phyloP scores from a whole-genome alignment of 1,140 invertebrate species.

The Magallana ariakensis region DNA sequence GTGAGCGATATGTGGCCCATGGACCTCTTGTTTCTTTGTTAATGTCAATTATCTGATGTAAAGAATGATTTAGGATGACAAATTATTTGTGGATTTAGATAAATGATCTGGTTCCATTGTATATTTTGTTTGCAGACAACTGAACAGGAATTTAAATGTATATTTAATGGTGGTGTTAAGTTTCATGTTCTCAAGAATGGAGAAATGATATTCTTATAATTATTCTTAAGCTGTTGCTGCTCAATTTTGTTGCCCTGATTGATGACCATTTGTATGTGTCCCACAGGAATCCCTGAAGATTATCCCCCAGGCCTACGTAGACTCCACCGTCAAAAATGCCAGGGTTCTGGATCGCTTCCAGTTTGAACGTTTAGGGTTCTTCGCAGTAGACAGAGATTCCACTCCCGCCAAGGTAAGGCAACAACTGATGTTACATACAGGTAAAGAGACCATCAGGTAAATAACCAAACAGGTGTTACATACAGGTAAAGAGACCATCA shows the following conservation, averaged over 20 bases:
- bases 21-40: too few species aligned
- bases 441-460: not conserved
- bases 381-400: slow-evolving; percentile 95
- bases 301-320: slow-evolving; percentile 86
- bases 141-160: too few species aligned
- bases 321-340: slow-evolving; percentile 85
- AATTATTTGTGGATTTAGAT: too few species aligned
- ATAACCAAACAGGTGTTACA: not conserved
- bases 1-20: too few species aligned
- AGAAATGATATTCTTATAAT: too few species aligned
- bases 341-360: slow-evolving; percentile 94
- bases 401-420: slow-evolving; percentile 83
- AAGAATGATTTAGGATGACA: too few species aligned
- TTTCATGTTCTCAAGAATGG: too few species aligned
- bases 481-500: not conserved
- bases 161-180: too few species aligned
- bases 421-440: not conserved
- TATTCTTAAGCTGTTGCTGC: not conserved
- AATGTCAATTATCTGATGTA: too few species aligned
- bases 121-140: not conserved
- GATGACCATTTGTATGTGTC: slow-evolving; percentile 21
- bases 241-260: not conserved
- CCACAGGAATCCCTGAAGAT: slow-evolving; percentile 87
- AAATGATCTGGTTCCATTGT: not conserved
- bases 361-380: slow-evolving; percentile 98